Evolutionary conservation across 2,797 vertebrate species (phyloP), one percentile per base, ranked within the genome.

Genomic region (Pyrocephalus nanus): DNA sequence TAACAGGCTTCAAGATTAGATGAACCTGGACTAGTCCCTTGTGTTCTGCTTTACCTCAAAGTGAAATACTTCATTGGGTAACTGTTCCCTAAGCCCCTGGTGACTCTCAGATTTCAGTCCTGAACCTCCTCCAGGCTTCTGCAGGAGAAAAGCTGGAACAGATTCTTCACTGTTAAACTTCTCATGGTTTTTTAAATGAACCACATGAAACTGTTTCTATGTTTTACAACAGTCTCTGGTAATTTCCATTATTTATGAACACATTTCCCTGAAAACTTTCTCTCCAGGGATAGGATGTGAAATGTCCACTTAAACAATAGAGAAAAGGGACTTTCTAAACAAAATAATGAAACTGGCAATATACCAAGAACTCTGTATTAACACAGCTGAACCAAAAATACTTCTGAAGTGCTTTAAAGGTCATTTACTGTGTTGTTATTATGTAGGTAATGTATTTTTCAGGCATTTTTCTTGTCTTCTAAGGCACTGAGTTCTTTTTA

Each of bases 241-340:
- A 93, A 95, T 91, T 91, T 94, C 96, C 93, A 95, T 93, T 96
- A 94, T 96, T 96, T 97, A 93, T 91, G 78, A 79, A 85, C 45
- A 65, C 45, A 47, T 91, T 97, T 97, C 72, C 91, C 78, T 2
- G 36, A 94, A 94, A 95, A 90, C 77, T 90, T 94, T 90, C 88
- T 93, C 93, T 85, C 95, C 80, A 26, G 92, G 86, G 92, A 95
- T 45, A 92, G 93, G 94, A 96, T 96, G 80, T 95, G 83, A 96
- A 95, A 93, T 88, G 48, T 30, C 36, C 85, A 55, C 34, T 95
- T 82, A 92, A 94, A 96, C 94, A 96, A 96, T 93, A 89, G 89
- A 87, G 94, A 95, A 96, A 91, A 74, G 61, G 69, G 93, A 93
- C 82, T 96, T 95, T 92, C 66, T 95, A 95, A 96, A 95, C 94